Evolutionary conservation across 2,888 invertebrate genomes (phyloP).

Genomic region (Eulithis testata): DNA sequence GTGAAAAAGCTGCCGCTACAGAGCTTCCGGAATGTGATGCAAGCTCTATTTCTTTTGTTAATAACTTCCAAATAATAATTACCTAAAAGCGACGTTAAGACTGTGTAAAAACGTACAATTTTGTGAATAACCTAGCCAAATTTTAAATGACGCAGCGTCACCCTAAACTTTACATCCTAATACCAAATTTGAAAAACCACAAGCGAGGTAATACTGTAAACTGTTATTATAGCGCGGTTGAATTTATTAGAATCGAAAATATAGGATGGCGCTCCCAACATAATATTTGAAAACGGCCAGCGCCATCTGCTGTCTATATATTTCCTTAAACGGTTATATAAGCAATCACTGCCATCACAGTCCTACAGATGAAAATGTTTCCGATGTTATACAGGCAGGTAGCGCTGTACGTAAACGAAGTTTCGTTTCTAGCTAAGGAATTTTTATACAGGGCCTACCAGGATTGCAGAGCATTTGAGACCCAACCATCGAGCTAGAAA

Average conservation of each 20-base stretch:
- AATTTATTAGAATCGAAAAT: constrained; percentile 47
- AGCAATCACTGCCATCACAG: constrained; percentile 78
- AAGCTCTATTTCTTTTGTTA: constrained; percentile 46
- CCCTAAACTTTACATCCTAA: constrained; percentile 57
- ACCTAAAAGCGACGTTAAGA: constrained; percentile 49
- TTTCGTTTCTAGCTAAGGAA: constrained; percentile 50
- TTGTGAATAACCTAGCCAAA: constrained; percentile 54
- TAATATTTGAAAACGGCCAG: constrained; percentile 64
- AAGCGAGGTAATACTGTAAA: constrained; percentile 12
- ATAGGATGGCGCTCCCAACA: constrained; percentile 79
- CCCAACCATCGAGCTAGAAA: constrained; percentile 32
- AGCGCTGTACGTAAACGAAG: constrained; percentile 66
- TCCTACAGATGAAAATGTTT: constrained; percentile 31
- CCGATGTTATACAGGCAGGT: constrained; percentile 53
- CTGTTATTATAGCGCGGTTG: constrained; percentile 11
- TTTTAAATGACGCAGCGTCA: constrained; percentile 66
- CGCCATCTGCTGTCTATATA: constrained; percentile 70
- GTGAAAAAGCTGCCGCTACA: constrained; percentile 49
- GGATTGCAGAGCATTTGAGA: constrained; percentile 64
- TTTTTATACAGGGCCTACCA: constrained; percentile 50
- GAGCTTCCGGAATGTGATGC: constrained; percentile 48
- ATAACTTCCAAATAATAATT: constrained; percentile 44
- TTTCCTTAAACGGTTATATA: constrained; percentile 24
- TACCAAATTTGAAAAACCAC: constrained; percentile 20
- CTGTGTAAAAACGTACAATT: constrained; percentile 55